Conservation (phyloP, 2,797 vertebrate genomes). For the Aythya fuligula region DNA sequence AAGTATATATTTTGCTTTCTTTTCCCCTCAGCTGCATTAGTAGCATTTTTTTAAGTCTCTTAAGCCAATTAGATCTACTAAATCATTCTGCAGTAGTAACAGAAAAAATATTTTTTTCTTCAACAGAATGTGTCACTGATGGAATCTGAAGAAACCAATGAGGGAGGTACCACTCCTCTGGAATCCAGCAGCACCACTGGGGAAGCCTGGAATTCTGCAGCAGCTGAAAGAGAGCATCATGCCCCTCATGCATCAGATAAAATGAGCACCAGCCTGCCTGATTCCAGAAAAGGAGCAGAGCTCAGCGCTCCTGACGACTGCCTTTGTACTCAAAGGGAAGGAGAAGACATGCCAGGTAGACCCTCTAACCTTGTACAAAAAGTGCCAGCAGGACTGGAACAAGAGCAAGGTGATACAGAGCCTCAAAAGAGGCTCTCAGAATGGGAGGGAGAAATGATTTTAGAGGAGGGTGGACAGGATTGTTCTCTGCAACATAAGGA, state of each 20-base stretch:
- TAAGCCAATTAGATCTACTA: neutral
- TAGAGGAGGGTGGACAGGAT: neutral
- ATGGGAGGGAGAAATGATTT: neutral
- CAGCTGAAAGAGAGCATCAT: constrained; percentile 3
- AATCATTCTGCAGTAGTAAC: neutral
- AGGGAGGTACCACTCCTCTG: neutral
- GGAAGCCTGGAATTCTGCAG: constrained; percentile 5
- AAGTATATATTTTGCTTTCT: neutral
- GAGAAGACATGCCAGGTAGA: constrained; percentile 17
- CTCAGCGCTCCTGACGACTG: neutral
- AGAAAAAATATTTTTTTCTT: constrained; percentile 28
- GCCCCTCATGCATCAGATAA: neutral
- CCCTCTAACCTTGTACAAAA: neutral
- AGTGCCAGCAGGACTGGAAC: constrained; percentile 5
- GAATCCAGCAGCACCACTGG: neutral
- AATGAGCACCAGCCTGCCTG: neutral
- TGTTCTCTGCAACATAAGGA: neutral
- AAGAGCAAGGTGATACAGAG: neutral
- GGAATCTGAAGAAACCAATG: constrained; percentile 69
- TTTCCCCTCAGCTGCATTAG: neutral
- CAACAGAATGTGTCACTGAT: constrained; percentile 72
- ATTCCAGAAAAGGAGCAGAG: neutral
- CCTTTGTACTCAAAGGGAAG: neutral
- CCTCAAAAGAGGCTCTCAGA: neutral
- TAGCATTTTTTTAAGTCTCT: neutral